These are phyloP conservation scores for Sebastes variabilis DNA, from an alignment of 2,797 vertebrate genomes.

Conservation along the genomic window DNA sequence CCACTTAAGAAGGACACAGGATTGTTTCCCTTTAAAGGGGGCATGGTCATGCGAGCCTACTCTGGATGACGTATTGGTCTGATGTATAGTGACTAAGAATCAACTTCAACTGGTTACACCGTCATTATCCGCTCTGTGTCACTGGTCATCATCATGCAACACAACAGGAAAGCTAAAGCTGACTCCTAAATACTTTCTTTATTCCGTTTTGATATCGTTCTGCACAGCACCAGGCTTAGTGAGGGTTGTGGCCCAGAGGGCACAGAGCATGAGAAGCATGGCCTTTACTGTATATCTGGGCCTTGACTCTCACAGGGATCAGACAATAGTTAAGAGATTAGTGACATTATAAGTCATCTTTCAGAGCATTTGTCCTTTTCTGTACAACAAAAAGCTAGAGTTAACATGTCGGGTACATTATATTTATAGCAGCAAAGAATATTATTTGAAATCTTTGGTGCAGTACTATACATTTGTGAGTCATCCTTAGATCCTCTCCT, in stretches of 20 bases:
- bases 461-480: background rate
- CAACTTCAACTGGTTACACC: background rate
- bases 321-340: constrained; percentile 53
- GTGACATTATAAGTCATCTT: constrained; percentile 27
- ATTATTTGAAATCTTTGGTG: background rate
- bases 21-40: too few relatives aligned
- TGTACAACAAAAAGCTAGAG: background rate
- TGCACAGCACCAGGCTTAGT: constrained; percentile 19
- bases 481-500: background rate
- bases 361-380: constrained; percentile 1
- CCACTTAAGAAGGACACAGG: too few relatives aligned
- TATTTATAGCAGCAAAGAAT: background rate
- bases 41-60: too few relatives aligned
- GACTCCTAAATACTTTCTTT: constrained; percentile 1
- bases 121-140: background rate
- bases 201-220: constrained; percentile 10
- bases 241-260: background rate
- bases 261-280: constrained; percentile 18
- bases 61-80: too few relatives aligned
- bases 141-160: background rate
- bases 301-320: constrained; percentile 27
- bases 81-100: background rate
- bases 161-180: background rate
- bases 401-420: background rate
- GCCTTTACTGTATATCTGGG: constrained; percentile 33